These are phyloP conservation scores for Willisornis vidua DNA, from an alignment of 2,113 vertebrate species.

Conservation along the genomic window DNA sequence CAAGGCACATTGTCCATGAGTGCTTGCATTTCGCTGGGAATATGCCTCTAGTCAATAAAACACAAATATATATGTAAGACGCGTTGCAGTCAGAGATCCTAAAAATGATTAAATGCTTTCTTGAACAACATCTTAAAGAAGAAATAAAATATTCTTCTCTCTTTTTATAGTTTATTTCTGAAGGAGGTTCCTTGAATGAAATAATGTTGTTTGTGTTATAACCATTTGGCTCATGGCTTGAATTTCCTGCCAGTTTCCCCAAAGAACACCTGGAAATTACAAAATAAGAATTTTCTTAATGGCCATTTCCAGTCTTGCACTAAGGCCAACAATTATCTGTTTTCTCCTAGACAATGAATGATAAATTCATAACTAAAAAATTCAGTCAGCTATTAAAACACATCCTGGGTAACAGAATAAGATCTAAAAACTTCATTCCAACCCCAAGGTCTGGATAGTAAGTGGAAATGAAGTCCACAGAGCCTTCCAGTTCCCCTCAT, in stretches of 20 bases:
- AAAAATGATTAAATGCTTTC: slow-evolving; percentile 11
- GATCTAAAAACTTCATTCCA: background rate
- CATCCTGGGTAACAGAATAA: background rate
- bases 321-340: background rate
- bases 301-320: background rate
- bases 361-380: background rate
- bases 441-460: background rate
- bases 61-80: background rate
- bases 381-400: background rate
- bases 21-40: background rate
- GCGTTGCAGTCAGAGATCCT: background rate
- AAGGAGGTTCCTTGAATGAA: background rate
- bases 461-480: background rate
- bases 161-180: background rate
- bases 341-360: background rate
- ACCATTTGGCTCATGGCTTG: background rate
- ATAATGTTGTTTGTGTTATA: background rate
- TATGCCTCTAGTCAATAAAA: background rate
- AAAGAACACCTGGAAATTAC: background rate
- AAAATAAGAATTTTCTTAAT: background rate
- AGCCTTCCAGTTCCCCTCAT: background rate
- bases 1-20: background rate
- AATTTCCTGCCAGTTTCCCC: background rate
- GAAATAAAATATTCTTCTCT: background rate
- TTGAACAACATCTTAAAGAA: slow-evolving; percentile 15